Conservation (phyloP, 2,888 invertebrate genomes). For the Hipparchia sbordonii region DNA sequence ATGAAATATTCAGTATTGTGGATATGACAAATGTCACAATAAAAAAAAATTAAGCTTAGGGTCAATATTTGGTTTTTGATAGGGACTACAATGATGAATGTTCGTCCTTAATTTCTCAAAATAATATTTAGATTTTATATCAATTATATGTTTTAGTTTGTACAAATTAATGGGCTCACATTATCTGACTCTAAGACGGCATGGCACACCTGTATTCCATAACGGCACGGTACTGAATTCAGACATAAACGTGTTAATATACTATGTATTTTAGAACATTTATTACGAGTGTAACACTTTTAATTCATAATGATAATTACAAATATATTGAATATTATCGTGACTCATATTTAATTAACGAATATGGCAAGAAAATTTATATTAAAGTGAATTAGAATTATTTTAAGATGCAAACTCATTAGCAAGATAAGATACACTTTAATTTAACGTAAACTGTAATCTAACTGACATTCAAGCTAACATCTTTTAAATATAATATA, state of each 20-base stretch:
- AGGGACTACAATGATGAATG: too few species aligned
- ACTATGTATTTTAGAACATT: slow-evolving; percentile 1
- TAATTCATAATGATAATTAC: slow-evolving; percentile 1
- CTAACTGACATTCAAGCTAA: slow-evolving; percentile 1
- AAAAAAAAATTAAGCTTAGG: too few species aligned
- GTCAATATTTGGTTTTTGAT: too few species aligned
- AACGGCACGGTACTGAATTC: background rate
- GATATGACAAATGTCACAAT: too few species aligned
- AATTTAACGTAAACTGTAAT: slow-evolving; percentile 4
- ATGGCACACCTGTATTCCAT: background rate
- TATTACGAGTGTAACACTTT: background rate
- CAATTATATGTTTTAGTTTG: too few species aligned
- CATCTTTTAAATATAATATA: slow-evolving; percentile 14
- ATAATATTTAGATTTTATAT: too few species aligned
- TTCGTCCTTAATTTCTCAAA: too few species aligned
- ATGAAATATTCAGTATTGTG: too few species aligned
- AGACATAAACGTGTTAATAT: background rate
- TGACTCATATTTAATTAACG: slow-evolving; percentile 3
- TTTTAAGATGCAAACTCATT: slow-evolving; percentile 1
- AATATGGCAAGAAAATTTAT: background rate
- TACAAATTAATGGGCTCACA: background rate
- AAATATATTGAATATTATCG: slow-evolving; percentile 2
- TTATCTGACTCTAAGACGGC: background rate
- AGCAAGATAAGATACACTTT: background rate
- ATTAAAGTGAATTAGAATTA: slow-evolving; percentile 5